phyloP scores from a whole-genome alignment of 2,888 invertebrate species.

The Blomia tropicalis region DNA sequence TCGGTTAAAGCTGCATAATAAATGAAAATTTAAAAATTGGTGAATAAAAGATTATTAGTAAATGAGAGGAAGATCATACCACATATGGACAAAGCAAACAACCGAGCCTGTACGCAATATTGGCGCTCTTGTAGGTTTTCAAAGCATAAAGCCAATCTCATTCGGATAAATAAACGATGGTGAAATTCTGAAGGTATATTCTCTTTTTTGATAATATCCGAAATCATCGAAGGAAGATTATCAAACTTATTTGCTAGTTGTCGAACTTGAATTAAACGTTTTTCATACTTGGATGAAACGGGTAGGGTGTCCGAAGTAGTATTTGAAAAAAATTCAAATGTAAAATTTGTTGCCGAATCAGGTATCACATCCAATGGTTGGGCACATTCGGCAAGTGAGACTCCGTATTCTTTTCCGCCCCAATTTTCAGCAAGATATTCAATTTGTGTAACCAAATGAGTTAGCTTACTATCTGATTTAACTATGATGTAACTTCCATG shows the following conservation, averaged over 20 bases:
- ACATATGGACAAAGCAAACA: background rate
- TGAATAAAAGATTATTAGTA: too few species aligned
- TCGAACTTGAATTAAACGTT: background rate
- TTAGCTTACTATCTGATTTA: background rate
- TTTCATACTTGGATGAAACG: background rate
- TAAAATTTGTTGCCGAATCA: background rate
- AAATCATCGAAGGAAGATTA: background rate
- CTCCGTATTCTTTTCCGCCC: conserved; percentile 4
- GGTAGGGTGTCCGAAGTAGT: background rate
- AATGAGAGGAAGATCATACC: too few species aligned
- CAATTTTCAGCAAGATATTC: background rate
- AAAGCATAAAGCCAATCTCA: background rate
- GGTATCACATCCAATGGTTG: background rate
- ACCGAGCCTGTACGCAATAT: background rate
- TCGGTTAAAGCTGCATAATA: background rate
- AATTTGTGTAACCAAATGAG: background rate
- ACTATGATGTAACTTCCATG: background rate
- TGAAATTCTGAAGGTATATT: background rate
- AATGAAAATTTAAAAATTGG: background rate
- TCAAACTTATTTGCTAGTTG: background rate
- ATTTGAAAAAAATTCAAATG: background rate
- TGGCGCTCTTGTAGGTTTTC: background rate
- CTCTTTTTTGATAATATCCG: background rate
- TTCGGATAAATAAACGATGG: background rate
- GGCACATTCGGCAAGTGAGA: background rate